These are phyloP conservation scores for Myrmecophaga tridactyla DNA, from an alignment of 2,113 vertebrate species.

Conservation along the genomic window DNA sequence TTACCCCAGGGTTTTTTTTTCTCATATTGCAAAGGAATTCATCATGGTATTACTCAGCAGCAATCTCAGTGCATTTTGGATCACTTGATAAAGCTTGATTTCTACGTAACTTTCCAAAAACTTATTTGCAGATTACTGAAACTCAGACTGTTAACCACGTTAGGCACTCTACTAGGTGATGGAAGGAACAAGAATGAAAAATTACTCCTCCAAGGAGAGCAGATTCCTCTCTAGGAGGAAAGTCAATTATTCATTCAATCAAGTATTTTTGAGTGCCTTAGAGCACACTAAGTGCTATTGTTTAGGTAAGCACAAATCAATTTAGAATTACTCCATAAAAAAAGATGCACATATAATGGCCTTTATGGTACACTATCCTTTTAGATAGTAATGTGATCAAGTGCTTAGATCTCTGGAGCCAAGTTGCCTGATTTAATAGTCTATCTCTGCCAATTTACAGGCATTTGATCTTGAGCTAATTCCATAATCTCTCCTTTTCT, in stretches of 20 bases:
- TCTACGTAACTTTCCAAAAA: constrained; percentile 1
- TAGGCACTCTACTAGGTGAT: neutral
- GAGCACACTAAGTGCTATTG: neutral
- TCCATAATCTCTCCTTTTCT: neutral
- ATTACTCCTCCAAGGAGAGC: neutral
- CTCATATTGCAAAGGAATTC: neutral
- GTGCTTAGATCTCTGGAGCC: neutral
- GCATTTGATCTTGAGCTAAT: neutral
- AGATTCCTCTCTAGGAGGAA: neutral
- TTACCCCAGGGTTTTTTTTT: neutral
- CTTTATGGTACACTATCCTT: neutral
- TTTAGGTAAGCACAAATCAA: constrained; percentile 11
- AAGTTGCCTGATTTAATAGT: neutral
- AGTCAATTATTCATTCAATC: neutral
- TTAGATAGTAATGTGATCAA: neutral
- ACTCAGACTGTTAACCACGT: neutral
- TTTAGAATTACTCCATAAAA: neutral
- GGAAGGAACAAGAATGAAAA: neutral
- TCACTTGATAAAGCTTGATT: constrained; percentile 17
- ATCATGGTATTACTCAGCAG: neutral
- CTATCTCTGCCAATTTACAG: neutral
- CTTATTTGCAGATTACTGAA: neutral
- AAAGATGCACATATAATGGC: neutral
- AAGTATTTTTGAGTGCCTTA: neutral
- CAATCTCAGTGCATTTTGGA: neutral